Evolutionary conservation across 2,797 vertebrate species (phyloP).

Genomic region (Tragelaphus eurycerus): DNA sequence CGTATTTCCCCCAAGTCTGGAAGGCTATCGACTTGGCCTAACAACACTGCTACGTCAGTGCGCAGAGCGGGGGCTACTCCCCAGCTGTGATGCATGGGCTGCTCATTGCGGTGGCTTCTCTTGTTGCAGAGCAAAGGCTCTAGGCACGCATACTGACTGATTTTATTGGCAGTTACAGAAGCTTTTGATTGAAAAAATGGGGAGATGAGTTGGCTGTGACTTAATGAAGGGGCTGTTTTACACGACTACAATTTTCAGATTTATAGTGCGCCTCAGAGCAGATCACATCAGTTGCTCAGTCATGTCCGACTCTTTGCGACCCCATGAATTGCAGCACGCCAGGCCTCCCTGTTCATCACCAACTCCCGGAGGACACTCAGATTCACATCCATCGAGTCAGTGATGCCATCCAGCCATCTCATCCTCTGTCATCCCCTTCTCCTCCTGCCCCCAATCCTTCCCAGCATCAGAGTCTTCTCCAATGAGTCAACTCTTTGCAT

Average conservation of each 20-base stretch:
- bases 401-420: too few species aligned
- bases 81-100: neutral
- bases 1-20: neutral
- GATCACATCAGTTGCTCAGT: too few species aligned
- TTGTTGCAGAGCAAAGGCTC: neutral
- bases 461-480: too few species aligned
- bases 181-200: neutral
- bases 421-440: too few species aligned
- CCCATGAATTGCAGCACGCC: too few species aligned
- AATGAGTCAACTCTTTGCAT: too few species aligned
- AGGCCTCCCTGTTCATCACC: too few species aligned
- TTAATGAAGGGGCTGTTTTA: too few species aligned
- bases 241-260: neutral
- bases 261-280: neutral
- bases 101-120: neutral
- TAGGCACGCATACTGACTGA: fast-evolving
- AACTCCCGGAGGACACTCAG: too few species aligned
- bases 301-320: too few species aligned
- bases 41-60: fast-evolving
- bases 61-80: neutral
- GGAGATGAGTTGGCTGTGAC: neutral
- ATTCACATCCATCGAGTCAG: too few species aligned
- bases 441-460: too few species aligned
- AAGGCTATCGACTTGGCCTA: fast-evolving
- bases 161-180: neutral